Evolutionary conservation across 2,888 invertebrate genomes (phyloP), one percentile per base, ranked within the genome.

Genomic region (Nomada fabriciana): DNA sequence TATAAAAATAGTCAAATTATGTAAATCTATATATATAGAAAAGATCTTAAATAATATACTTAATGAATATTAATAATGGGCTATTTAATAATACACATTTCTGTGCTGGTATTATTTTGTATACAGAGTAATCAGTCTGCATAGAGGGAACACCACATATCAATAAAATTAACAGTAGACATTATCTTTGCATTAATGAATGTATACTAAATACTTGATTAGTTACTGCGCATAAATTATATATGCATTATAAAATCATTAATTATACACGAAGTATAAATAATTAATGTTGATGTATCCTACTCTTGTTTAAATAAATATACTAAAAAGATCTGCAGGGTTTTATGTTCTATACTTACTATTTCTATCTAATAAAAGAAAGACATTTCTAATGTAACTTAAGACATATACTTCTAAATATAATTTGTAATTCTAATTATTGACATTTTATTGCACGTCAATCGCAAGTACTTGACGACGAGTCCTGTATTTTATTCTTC

Each of bases 1-100:
- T 91, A 92, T 90, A 92, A 92, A 76, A 92, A 92, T 92, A 92
- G 89, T 82, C 79, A 82, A 78, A 81, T 82, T 83, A 80, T 76
- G 67, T 86, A 73, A 82, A 60, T 77, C 79, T 47, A 36, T 82
- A 64, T 85, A 59, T 82, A 43, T 75, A 83, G 78, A 81, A 88
- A 83, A 89, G 88, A 81, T 76, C 70, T 86, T 77, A 84, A 88
- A 87, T 84, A 85, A 86, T 85, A 79, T 84, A 85, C 53, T 80
- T 71, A 77, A 73, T 67, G 61, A 81, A 53, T 64, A 61, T 73
- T 65, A 70, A 50, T 76, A 85, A 69, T 72, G 68, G 50, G 64
- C 57, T 76, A 67, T 57, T 64, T 72, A 69, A 63, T 78, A 76
- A 53, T 53, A 20, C 53, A 36, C 77, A 69, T 59, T 61, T 64